Conservation (phyloP, 2,113 vertebrate genomes). For the Xiphophorus hellerii region DNA sequence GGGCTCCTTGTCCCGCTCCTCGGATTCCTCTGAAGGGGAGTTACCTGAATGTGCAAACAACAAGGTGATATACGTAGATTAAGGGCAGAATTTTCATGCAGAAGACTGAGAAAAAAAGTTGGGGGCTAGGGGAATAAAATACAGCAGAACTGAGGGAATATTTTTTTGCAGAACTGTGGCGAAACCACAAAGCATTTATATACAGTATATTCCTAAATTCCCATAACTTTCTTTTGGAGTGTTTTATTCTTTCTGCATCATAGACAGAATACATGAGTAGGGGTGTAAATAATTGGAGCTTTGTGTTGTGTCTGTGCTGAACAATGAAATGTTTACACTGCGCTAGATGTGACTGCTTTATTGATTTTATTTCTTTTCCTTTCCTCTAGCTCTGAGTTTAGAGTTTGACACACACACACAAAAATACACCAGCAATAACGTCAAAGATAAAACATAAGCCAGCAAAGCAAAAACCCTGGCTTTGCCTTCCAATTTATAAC, state of each 20-base stretch:
- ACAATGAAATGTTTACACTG: constrained; percentile 31
- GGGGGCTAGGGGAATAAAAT: neutral
- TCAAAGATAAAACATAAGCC: neutral
- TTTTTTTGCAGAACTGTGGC: constrained; percentile 5
- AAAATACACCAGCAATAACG: neutral
- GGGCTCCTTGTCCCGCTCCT: constrained; percentile 92
- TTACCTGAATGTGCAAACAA: constrained; percentile 82
- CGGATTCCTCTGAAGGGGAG: constrained; percentile 95
- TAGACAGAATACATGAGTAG: constrained; percentile 39
- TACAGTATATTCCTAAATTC: constrained; percentile 26
- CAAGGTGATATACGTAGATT: neutral
- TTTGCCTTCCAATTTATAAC: neutral
- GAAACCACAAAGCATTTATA: constrained; percentile 44
- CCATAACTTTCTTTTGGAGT: constrained; percentile 29
- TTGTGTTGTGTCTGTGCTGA: constrained; percentile 12
- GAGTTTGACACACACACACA: neutral
- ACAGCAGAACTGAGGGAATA: constrained; percentile 12
- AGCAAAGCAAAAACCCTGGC: neutral
- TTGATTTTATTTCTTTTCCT: neutral
- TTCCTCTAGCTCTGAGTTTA: neutral
- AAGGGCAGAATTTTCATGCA: neutral
- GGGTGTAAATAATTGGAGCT: constrained; percentile 43
- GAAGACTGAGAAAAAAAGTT: neutral
- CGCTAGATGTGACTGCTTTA: constrained; percentile 1
- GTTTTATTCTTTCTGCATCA: constrained; percentile 35